Base-by-base conservation (phyloP, 2,888 invertebrate species). In the Apodemia hepburni region DNA sequence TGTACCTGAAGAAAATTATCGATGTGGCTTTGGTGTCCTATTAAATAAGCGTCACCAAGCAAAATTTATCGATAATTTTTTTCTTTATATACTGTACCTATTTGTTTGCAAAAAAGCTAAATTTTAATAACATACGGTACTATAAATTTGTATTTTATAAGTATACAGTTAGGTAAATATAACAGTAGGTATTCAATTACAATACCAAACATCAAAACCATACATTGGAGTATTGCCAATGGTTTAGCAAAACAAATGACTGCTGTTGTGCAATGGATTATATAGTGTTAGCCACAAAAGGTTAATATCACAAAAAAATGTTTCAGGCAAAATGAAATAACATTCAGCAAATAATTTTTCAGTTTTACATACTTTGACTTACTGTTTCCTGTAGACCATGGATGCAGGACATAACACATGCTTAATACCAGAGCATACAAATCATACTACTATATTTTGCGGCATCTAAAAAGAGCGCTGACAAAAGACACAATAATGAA, bases 321-420 rank as follows among this genome's bases (percentile, higher is more conserved):
- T 72, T 70, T 77, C 80, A 89, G 87, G 87, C 87, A 84, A 82
- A 84, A 79, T 74, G 68, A 80, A 80, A 73, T 72, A 73, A 78
- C 78, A 78, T 79, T 79, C 78, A 84, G 75, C 78, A 74, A 73
- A 77, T 76, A 76, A 80, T 67, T 71, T 72, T 75, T 80, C 74
- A 68, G 77, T 79, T 81, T 78, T 78, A 89, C 90, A 87, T 90
- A 90, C 90, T 85, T 87, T 87, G 87, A 95, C 95, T 95, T 95
- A 95, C 95, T 95, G 94, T 93, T 95, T 95, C 95, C 95, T 95
- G 94, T 91, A 88, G 93, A 92, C 76, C 78, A 92, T 85, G 93
- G 87, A 92, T 89, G 89, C 89, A 81, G 85, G 85, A 90, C 90
- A 90, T 85, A 89, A 87, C 83, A 90, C 90, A 90, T 90, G 90